Evolutionary conservation across 2,797 vertebrate species (phyloP).

Genomic region (Trichosurus vulpecula): DNA sequence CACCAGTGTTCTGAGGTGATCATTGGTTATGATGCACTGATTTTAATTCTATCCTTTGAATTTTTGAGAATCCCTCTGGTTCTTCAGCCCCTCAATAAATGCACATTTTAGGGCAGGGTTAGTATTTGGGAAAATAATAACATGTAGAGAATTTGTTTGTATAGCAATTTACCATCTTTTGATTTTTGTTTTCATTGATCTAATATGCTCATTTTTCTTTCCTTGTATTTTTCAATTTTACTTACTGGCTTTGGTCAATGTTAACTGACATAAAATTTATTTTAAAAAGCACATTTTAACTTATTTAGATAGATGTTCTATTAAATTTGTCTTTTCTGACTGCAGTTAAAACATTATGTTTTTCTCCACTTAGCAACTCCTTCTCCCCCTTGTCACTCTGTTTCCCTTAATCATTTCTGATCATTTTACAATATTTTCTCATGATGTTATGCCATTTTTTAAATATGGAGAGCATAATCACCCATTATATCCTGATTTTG

Average conservation of each 20-base stretch:
- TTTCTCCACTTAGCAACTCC: too few relatives aligned
- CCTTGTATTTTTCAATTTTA: too few relatives aligned
- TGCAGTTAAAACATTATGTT: too few relatives aligned
- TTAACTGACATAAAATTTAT: too few relatives aligned
- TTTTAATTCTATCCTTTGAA: neutral
- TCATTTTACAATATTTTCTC: neutral
- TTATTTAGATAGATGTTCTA: too few relatives aligned
- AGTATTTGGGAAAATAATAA: neutral
- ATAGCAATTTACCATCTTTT: neutral
- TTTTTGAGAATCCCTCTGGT: neutral
- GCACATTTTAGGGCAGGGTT: neutral
- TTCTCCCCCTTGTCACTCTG: too few relatives aligned
- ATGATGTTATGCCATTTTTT: neutral
- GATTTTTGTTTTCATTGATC: neutral
- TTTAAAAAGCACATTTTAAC: too few relatives aligned
- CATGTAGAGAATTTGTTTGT: too few relatives aligned
- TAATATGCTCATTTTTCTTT: neutral
- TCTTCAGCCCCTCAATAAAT: neutral
- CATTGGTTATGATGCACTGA: neutral
- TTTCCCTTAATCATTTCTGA: too few relatives aligned
- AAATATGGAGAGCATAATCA: neutral
- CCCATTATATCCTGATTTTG: neutral
- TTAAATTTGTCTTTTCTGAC: too few relatives aligned
- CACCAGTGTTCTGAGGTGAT: neutral
- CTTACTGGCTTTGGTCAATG: too few relatives aligned